Conservation (phyloP, 2,113 vertebrate genomes). For the Coptodon rendalli region DNA sequence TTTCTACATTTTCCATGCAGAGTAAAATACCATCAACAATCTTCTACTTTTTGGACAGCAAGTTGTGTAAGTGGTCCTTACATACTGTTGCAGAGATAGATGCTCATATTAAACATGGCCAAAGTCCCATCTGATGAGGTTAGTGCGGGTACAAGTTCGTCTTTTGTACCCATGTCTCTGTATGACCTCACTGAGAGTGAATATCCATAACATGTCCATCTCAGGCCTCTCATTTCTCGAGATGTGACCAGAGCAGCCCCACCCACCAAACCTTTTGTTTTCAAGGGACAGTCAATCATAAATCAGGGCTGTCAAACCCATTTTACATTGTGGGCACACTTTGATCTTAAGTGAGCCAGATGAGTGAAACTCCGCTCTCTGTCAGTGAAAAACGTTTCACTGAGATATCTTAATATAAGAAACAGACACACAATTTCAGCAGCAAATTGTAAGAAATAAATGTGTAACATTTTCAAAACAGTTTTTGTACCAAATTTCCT, state of each 20-base stretch:
- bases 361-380: background rate
- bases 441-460: background rate
- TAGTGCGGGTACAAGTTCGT: background rate
- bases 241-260: background rate
- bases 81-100: background rate
- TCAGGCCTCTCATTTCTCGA: background rate
- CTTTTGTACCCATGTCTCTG: background rate
- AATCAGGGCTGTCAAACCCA: background rate
- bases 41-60: background rate
- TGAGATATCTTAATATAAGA: background rate
- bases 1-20: background rate
- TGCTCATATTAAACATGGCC: background rate
- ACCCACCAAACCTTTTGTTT: accelerated
- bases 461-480: background rate
- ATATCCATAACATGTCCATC: background rate
- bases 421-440: accelerated
- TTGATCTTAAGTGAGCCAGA: background rate
- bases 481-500: background rate
- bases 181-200: background rate
- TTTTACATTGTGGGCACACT: background rate
- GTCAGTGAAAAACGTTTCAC: background rate
- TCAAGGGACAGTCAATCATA: background rate
- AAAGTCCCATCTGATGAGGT: background rate
- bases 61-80: background rate
- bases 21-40: background rate